These are phyloP conservation scores for Parotia lawesii DNA, from an alignment of 2,113 vertebrate species.

Conservation along the genomic window DNA sequence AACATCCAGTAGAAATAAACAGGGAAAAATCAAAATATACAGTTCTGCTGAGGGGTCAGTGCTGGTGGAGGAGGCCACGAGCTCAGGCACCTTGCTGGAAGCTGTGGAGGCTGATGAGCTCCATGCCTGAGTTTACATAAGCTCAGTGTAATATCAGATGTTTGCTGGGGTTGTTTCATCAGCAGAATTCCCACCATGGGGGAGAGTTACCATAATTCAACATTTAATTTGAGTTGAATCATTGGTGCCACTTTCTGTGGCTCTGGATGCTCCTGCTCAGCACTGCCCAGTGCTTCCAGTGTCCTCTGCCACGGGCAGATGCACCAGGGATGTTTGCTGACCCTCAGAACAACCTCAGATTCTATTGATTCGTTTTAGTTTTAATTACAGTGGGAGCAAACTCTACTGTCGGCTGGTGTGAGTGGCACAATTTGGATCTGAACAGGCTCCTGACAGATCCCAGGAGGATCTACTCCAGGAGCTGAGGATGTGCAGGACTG, in stretches of 20 bases:
- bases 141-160: rapidly evolving
- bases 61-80: neutral
- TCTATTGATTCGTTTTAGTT: neutral
- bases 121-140: neutral
- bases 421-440: neutral
- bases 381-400: neutral
- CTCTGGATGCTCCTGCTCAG: neutral
- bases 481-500: neutral
- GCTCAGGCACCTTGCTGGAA: neutral
- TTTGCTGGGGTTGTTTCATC: neutral
- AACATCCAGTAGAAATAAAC: neutral
- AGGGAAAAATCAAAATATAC: neutral
- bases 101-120: neutral
- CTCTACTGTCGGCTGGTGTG: neutral
- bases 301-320: neutral
- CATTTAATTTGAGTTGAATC: neutral
- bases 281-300: neutral
- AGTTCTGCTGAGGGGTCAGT: neutral
- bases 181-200: neutral
- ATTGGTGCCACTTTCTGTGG: rapidly evolving
- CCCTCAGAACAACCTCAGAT: neutral
- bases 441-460: neutral
- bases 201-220: neutral
- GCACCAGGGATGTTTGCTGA: neutral
- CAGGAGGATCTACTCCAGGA: neutral